These are phyloP conservation scores for Diorhabda sublineata DNA, from an alignment of 1,140 invertebrate genomes.

Conservation along the genomic window DNA sequence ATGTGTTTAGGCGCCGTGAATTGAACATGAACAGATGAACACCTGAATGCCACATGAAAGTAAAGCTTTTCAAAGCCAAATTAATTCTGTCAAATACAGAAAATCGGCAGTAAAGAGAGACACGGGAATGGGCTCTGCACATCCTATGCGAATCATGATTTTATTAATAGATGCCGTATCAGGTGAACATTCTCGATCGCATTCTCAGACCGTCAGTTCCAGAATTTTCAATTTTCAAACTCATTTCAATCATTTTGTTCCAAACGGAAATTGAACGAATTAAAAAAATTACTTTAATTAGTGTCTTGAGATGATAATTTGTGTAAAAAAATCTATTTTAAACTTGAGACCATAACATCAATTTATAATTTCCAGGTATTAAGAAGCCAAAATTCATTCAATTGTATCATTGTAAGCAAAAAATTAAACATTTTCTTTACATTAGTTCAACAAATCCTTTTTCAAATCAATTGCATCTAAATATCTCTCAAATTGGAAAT, in stretches of 20 bases:
- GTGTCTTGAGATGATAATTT: no score
- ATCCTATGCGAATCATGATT: constrained; percentile 33
- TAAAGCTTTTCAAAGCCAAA: constrained; percentile 32
- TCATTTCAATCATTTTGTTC: constrained; percentile 32
- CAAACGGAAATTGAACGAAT: constrained; percentile 4
- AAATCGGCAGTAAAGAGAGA: constrained; percentile 20
- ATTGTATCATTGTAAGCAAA: no score
- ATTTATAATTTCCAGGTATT: no score
- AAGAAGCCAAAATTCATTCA: no score
- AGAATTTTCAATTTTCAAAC: constrained; percentile 39
- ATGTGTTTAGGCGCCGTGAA: constrained; percentile 1
- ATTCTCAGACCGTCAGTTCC: constrained; percentile 36
- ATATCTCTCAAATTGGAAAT: no score
- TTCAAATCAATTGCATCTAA: no score
- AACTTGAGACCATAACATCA: no score
- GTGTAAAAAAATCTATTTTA: no score
- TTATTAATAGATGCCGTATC: constrained; percentile 41
- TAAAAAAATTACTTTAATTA: not conserved
- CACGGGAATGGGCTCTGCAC: constrained; percentile 7
- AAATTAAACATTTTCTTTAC: no score
- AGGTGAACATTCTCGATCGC: constrained; percentile 35
- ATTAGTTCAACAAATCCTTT: no score
- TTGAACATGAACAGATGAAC: constrained; percentile 2
- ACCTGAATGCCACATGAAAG: constrained; percentile 25
- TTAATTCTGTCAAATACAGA: constrained; percentile 38